These are phyloP conservation scores for Peromyscus californicus DNA, from an alignment of 2,113 vertebrate species.

Conservation along the genomic window DNA sequence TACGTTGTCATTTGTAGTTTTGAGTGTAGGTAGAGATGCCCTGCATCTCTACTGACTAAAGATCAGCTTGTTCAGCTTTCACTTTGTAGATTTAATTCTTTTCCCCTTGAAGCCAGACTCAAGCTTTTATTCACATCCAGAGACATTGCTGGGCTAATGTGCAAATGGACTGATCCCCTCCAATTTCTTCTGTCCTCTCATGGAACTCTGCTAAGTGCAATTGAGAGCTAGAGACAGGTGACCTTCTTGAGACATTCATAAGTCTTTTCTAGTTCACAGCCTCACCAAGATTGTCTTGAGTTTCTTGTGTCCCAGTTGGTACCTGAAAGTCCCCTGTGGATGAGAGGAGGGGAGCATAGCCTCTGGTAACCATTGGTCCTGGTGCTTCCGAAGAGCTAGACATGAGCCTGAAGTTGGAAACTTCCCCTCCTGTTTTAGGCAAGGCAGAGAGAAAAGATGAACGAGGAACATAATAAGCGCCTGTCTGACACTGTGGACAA, in stretches of 20 bases:
- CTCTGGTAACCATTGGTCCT: not conserved
- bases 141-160: not conserved
- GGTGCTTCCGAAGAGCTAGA: fast-evolving
- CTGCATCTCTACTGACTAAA: not conserved
- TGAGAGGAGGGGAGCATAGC: fast-evolving
- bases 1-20: not conserved
- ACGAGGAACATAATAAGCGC: slow-evolving; percentile 98
- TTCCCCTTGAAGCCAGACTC: not conserved
- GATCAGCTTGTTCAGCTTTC: not conserved
- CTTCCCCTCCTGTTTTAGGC: slow-evolving; percentile 87
- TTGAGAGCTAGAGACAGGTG: not conserved
- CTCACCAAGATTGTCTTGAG: too few species aligned
- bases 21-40: not conserved
- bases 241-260: not conserved
- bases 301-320: not conserved
- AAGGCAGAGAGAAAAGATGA: slow-evolving; percentile 98
- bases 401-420: fast-evolving
- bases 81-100: not conserved
- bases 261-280: not conserved
- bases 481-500: slow-evolving; percentile 98
- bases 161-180: not conserved
- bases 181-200: not conserved
- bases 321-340: not conserved
- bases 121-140: not conserved
- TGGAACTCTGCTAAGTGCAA: too few species aligned